Evolutionary conservation across 2,888 invertebrate species (phyloP).

Genomic region (Nomada ferruginata): DNA sequence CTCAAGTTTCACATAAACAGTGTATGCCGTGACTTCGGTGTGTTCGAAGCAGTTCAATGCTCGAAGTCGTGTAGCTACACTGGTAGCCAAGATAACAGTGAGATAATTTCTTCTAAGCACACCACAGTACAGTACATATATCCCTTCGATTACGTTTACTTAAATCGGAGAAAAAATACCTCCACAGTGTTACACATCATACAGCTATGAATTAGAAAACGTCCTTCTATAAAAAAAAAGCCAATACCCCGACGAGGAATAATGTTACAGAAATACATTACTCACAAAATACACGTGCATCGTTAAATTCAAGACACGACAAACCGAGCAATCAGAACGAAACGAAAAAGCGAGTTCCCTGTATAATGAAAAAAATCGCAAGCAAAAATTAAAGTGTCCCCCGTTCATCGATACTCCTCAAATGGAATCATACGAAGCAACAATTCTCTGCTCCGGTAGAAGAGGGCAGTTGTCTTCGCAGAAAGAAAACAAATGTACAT

Average conservation of each 20-base stretch:
- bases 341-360: neutral
- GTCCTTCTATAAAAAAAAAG: neutral
- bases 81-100: conserved; percentile 29
- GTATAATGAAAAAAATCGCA: neutral
- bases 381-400: neutral
- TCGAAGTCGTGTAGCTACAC: conserved; percentile 38
- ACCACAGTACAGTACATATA: neutral
- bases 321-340: too few relatives aligned
- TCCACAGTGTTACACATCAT: neutral
- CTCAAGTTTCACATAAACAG: conserved; percentile 50
- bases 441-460: neutral
- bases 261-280: neutral
- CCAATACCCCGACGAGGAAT: neutral
- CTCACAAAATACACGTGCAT: conserved; percentile 46
- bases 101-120: conserved; percentile 42
- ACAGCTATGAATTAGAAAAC: neutral
- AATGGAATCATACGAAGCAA: conserved; percentile 26
- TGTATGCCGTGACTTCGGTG: conserved; percentile 50
- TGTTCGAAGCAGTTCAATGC: conserved; percentile 43
- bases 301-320: conserved; percentile 24
- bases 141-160: neutral
- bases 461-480: neutral
- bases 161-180: neutral
- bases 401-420: neutral
- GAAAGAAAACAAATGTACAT: conserved; percentile 16